phyloP scores from a whole-genome alignment of 2,113 vertebrate genomes.

The Motacilla alba region DNA sequence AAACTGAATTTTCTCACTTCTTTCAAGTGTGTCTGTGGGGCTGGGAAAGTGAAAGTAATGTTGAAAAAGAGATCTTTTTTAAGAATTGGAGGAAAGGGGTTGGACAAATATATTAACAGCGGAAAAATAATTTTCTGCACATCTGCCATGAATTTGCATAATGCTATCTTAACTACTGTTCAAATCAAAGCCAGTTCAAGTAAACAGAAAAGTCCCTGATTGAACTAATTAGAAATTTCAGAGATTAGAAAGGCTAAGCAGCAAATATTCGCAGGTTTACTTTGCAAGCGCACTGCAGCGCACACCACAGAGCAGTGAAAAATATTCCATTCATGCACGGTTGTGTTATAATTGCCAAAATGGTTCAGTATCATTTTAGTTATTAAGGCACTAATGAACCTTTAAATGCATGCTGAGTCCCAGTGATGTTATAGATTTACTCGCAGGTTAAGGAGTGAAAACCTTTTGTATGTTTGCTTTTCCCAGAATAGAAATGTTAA shows the following conservation, averaged over 20 bases:
- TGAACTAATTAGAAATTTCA: conserved; percentile 6
- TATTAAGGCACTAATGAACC: conserved; percentile 35
- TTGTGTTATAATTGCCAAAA: conserved; percentile 46
- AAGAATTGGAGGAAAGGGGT: neutral
- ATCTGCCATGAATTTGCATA: neutral
- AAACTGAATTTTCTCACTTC: neutral
- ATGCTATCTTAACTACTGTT: neutral
- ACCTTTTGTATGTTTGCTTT: neutral
- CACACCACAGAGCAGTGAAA: neutral
- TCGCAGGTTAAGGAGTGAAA: neutral
- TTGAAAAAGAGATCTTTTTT: neutral
- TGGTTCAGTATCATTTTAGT: conserved; percentile 10
- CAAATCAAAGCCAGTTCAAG: conserved; percentile 28
- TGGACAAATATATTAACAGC: neutral
- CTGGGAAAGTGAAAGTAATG: neutral
- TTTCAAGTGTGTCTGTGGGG: neutral
- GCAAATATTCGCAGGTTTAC: neutral
- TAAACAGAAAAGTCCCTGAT: neutral
- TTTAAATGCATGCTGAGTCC: neutral
- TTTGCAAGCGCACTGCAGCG: neutral
- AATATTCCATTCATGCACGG: conserved; percentile 5
- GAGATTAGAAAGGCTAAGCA: neutral
- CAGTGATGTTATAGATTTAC: neutral
- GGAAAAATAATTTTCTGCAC: neutral
- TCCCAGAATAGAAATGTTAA: neutral